These are phyloP conservation scores for Salpingus planirostris DNA, from an alignment of 2,888 invertebrate genomes.

Conservation along the genomic window DNA sequence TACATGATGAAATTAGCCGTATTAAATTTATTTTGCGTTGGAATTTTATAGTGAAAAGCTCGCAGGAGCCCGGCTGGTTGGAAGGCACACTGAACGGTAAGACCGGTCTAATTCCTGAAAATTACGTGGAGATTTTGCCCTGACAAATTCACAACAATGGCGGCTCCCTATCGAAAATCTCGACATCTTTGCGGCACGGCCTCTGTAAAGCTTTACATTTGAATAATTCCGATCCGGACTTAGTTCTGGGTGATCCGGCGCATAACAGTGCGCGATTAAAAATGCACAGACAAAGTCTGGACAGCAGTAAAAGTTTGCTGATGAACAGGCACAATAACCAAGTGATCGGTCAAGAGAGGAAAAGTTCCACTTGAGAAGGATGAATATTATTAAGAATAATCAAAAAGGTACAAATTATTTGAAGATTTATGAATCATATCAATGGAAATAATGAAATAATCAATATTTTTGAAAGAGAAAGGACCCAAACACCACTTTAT, in stretches of 20 bases:
- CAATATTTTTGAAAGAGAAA: constrained; percentile 2
- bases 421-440: not conserved
- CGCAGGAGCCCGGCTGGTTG: constrained; percentile 96
- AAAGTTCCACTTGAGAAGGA: constrained; percentile 31
- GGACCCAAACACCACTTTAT: constrained; percentile 1
- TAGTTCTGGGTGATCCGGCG: constrained; percentile 14
- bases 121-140: constrained; percentile 86
- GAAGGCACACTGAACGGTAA: constrained; percentile 90
- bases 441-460: not conserved
- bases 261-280: constrained; percentile 20
- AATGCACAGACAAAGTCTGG: constrained; percentile 34
- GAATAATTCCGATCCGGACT: constrained; percentile 27
- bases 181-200: constrained; percentile 33
- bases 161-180: constrained; percentile 34
- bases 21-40: too few relatives aligned
- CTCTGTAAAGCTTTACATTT: constrained; percentile 35
- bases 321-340: too few relatives aligned
- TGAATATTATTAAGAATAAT: not conserved
- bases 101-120: constrained; percentile 89
- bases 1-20: too few relatives aligned
- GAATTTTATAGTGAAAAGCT: constrained; percentile 70
- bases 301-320: constrained; percentile 25
- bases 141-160: constrained; percentile 45
- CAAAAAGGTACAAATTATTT: constrained; percentile 1
- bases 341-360: constrained; percentile 14